Evolutionary conservation across 2,797 vertebrate species (phyloP).

Genomic region (Sebastes steindachneri): DNA sequence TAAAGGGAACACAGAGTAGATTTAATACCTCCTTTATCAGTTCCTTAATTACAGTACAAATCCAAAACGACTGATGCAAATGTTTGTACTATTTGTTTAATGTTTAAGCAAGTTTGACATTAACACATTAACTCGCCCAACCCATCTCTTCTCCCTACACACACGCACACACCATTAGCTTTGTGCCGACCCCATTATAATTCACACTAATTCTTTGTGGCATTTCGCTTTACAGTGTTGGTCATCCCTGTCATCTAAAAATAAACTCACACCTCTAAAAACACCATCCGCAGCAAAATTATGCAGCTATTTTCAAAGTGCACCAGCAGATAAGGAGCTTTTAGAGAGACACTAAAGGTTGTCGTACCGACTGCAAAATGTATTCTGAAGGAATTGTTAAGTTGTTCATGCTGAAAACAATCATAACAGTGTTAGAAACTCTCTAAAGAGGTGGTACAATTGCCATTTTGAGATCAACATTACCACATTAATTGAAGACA

Average conservation of each 20-base stretch:
- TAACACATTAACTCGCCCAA: background rate
- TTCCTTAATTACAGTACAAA: background rate
- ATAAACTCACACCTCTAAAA: conserved; percentile 27
- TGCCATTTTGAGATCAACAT: background rate
- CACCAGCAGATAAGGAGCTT: conserved; percentile 25
- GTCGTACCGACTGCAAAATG: conserved; percentile 9
- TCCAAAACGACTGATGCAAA: background rate
- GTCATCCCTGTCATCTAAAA: conserved; percentile 46
- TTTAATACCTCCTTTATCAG: background rate
- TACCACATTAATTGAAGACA: background rate
- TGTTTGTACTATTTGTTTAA: background rate
- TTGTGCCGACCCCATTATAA: conserved; percentile 30
- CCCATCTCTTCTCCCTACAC: background rate
- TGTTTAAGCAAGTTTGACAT: conserved; percentile 4
- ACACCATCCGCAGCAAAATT: conserved; percentile 16
- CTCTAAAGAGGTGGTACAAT: background rate
- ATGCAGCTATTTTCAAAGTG: conserved; percentile 12
- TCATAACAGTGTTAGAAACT: background rate
- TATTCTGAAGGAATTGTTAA: conserved; percentile 12
- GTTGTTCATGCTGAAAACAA: conserved; percentile 5
- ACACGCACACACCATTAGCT: conserved; percentile 28
- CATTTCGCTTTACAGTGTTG: conserved; percentile 36
- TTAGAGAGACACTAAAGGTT: background rate
- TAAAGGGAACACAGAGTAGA: background rate
- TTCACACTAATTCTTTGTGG: conserved; percentile 40